These are phyloP conservation scores for Pelmatolapia mariae DNA, from an alignment of 2,113 vertebrate species.

Conservation along the genomic window DNA sequence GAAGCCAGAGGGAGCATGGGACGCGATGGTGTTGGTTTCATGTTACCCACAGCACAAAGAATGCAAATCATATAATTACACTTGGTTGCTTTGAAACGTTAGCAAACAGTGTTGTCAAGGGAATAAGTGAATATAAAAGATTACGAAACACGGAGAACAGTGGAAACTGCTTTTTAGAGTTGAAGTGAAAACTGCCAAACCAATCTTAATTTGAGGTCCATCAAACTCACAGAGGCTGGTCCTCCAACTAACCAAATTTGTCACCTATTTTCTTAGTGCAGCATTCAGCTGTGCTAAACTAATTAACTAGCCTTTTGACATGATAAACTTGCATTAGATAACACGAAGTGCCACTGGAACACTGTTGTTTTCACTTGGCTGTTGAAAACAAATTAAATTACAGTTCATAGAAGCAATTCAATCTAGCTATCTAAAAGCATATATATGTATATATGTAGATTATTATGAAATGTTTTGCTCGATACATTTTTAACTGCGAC, in stretches of 20 bases:
- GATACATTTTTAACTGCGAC: neutral
- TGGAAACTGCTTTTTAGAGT: neutral
- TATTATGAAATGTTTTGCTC: neutral
- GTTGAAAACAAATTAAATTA: neutral
- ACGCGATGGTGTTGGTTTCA: neutral
- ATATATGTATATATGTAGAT: neutral
- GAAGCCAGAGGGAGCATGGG: neutral
- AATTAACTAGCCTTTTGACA: neutral
- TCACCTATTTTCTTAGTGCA: neutral
- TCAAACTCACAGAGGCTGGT: neutral
- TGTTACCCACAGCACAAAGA: neutral
- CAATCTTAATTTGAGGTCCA: neutral
- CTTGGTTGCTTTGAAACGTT: neutral
- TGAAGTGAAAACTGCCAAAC: neutral
- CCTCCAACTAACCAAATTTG: neutral
- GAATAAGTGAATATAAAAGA: neutral
- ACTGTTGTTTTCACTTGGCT: neutral
- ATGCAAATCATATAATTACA: neutral
- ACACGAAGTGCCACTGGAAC: neutral
- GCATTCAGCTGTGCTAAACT: neutral
- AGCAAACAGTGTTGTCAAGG: neutral
- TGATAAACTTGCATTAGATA: neutral
- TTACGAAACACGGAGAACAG: rapidly evolving
- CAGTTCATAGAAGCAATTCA: neutral
- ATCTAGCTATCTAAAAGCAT: neutral